Base-by-base conservation (phyloP, 1,140 invertebrate species). In the Drosophila ananassae region DNA sequence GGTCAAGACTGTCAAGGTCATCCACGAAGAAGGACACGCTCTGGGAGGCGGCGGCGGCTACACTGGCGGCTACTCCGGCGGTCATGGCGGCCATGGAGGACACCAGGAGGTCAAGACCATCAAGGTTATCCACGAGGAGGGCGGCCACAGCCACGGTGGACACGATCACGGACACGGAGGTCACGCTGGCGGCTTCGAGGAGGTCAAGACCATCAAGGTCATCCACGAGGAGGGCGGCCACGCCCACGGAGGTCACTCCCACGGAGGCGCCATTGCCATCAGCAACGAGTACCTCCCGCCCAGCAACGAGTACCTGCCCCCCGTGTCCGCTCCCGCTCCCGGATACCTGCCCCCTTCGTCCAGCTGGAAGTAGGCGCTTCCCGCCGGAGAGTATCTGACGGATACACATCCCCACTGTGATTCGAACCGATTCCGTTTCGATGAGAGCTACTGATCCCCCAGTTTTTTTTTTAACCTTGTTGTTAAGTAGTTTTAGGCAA, bases 61-160 rank as follows among this genome's bases (percentile, higher is more conserved):
- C 50, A 53, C 69, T 12, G 75, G 71, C 24, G 87, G 72, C 12
- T 77, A 54, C 56, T 74, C 62, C 6, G 66, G 71, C 6, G 84
- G 75, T 13, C 57, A 71, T 53, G 44, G 58, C 3, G 84, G 44
- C 0, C 64, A 80, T 55, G 78, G 62, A 10, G 41, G 41, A 3
- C 41, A 44, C 17, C 41, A 44, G 34, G 76, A 83, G 21, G 75
- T 91, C 2, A 90, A 91, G 44, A 85, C 73, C 17, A 79, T 91
- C 13, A 85, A 90, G 53, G 89, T 91, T 6, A 91, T 91, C 53
- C 89, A 91, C 6, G 73, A 91, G 56, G 84, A 91, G 51, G 74
- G 51, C 22, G 72, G 77, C 28, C 64, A 71, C 39, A 68, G 48
- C 5, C 75, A 77, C 25, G 67, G 48, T 17, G 58, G 68, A 53